phyloP scores from a whole-genome alignment of 2,797 vertebrate species.

The Pipistrellus nathusii region DNA sequence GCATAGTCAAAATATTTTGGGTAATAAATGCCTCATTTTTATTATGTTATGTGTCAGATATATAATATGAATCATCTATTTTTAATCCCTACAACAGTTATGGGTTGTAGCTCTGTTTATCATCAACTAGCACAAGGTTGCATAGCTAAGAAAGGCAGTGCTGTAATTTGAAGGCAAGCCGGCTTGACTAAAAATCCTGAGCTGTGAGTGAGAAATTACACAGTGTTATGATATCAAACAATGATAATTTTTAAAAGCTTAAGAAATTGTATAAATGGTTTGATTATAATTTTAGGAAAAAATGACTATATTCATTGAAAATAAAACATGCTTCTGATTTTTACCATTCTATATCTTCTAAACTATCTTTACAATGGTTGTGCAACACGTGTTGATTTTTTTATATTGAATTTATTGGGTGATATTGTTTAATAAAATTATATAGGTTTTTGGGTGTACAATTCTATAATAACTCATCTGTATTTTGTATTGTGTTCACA shows the following conservation, averaged over 20 bases:
- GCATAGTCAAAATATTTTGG: not conserved
- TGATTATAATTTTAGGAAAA: slow-evolving; percentile 13
- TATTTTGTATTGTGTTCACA: not conserved
- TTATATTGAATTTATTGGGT: not conserved
- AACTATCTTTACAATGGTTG: slow-evolving; percentile 21
- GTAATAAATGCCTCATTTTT: not conserved
- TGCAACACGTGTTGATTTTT: not conserved
- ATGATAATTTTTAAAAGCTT: not conserved
- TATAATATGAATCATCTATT: not conserved
- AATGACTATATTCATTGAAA: not conserved
- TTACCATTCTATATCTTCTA: not conserved
- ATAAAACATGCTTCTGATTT: slow-evolving; percentile 11
- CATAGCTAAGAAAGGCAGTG: not conserved
- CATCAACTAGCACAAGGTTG: not conserved
- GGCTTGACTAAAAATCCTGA: not conserved
- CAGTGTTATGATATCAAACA: not conserved
- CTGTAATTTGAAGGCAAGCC: not conserved
- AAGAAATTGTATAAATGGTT: not conserved
- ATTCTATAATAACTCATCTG: not conserved
- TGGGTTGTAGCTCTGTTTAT: not conserved
- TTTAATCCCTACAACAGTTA: not conserved
- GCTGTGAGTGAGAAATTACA: not conserved
- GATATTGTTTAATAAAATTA: not conserved
- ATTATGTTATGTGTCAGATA: not conserved
- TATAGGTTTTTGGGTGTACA: not conserved